A percentile compares a stretch with the other conserved stretches of the same genome.
These are phyloP conservation scores for Sinella curviseta DNA, from an alignment of 1,140 invertebrate genomes.

Conservation along the genomic window DNA sequence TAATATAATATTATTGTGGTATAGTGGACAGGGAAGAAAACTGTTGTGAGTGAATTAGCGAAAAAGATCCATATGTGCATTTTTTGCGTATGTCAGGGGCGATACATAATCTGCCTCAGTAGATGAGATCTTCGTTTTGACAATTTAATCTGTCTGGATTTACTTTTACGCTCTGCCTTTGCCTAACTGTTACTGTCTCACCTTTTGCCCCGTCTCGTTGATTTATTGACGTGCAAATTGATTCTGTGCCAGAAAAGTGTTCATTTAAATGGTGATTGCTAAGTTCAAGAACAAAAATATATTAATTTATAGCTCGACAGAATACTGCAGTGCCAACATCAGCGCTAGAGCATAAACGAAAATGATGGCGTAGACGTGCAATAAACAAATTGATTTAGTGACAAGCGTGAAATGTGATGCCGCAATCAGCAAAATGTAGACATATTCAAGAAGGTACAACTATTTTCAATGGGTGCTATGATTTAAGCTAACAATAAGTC, in stretches of 20 bases:
- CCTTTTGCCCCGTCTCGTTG: background rate
- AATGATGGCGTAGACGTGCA: too few species aligned
- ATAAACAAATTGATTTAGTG: too few species aligned
- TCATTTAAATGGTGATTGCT: too few species aligned
- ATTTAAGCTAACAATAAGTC: too few species aligned
- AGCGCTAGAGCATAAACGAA: too few species aligned
- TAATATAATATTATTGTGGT: background rate
- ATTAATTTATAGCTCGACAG: too few species aligned
- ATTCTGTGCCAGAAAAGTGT: background rate
- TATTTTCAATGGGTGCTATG: too few species aligned
- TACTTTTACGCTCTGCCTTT: background rate
- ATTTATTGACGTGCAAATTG: conserved; percentile 8
- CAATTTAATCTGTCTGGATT: conserved; percentile 19
- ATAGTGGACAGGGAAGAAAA: background rate
- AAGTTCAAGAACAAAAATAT: too few species aligned
- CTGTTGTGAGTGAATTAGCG: conserved; percentile 18
- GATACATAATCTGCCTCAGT: background rate
- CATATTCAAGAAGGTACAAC: too few species aligned
- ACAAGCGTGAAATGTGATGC: too few species aligned
- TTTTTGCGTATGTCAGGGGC: background rate
- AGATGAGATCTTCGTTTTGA: background rate
- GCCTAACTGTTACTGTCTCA: background rate
- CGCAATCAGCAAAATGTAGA: too few species aligned
- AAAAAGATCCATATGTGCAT: background rate
- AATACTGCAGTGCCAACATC: too few species aligned